phyloP scores from a whole-genome alignment of 2,797 vertebrate genomes.

The Rhynchotus rufescens region DNA sequence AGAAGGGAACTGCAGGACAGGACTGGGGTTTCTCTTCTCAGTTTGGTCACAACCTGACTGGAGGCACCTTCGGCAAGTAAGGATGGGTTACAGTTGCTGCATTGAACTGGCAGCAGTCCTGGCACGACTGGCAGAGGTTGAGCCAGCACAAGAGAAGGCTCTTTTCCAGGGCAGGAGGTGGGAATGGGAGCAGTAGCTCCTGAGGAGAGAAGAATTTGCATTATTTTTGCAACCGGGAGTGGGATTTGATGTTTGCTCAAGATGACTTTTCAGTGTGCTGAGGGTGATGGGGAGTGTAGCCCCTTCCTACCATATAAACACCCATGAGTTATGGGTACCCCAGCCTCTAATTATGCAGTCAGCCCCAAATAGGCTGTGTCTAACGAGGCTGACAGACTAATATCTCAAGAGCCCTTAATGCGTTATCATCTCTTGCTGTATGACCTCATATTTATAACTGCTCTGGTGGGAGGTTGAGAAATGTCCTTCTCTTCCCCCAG shows the following conservation, averaged over 20 bases:
- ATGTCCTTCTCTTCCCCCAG: constrained; percentile 59
- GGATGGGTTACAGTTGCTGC: neutral
- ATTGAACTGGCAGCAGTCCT: neutral
- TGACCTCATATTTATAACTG: constrained; percentile 82
- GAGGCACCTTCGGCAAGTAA: neutral
- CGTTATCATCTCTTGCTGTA: constrained; percentile 78
- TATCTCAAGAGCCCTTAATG: constrained; percentile 81
- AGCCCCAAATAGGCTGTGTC: constrained; percentile 79
- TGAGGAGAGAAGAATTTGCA: neutral
- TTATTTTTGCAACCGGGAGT: neutral
- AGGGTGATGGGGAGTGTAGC: constrained; percentile 39
- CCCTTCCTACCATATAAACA: constrained; percentile 66
- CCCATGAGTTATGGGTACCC: constrained; percentile 78
- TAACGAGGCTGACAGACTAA: constrained; percentile 80
- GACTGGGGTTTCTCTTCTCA: neutral
- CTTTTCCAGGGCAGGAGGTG: neutral
- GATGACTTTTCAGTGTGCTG: constrained; percentile 50
- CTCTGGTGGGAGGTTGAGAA: constrained; percentile 74
- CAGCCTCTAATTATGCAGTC: constrained; percentile 80
- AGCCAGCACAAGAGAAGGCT: neutral
- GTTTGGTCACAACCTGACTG: neutral
- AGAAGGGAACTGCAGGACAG: neutral
- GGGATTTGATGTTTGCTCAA: constrained; percentile 7
- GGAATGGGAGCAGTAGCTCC: neutral
- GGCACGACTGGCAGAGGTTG: neutral